Evolutionary conservation across 2,797 vertebrate species (phyloP).

Genomic region (Phoxinus dragarum): DNA sequence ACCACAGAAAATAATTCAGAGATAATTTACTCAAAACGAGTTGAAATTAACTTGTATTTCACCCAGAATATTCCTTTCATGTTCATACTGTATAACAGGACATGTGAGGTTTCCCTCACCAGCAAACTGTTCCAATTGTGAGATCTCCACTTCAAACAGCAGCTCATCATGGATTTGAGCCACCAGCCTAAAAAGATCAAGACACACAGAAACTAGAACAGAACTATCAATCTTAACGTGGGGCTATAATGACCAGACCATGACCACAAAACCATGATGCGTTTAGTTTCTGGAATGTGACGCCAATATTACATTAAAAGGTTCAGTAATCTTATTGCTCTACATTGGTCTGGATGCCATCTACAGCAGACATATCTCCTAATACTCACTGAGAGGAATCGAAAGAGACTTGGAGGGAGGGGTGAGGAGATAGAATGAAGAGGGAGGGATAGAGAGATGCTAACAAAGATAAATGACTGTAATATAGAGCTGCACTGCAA

Average conservation of each 20-base stretch:
- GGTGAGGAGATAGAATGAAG: not conserved
- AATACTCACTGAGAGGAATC: not conserved
- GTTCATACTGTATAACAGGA: constrained; percentile 9
- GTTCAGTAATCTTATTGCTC: constrained; percentile 13
- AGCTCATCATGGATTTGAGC: constrained; percentile 95
- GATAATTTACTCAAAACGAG: not conserved
- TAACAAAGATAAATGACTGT: constrained; percentile 43
- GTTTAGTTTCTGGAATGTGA: constrained; percentile 33
- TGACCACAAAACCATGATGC: constrained; percentile 19
- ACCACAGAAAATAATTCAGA: not conserved
- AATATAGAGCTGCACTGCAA: constrained; percentile 11
- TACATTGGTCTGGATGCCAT: constrained; percentile 19
- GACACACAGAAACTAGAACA: constrained; percentile 24
- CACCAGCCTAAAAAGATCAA: constrained; percentile 78
- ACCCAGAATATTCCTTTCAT: not conserved
- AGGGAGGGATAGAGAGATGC: not conserved
- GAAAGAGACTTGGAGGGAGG: constrained; percentile 1
- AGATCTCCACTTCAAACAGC: constrained; percentile 90
- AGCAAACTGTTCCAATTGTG: constrained; percentile 85
- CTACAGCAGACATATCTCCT: constrained; percentile 16
- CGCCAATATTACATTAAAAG: constrained; percentile 40
- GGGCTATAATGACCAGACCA: constrained; percentile 18
- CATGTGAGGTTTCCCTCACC: constrained; percentile 70
- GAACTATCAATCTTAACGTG: not conserved
- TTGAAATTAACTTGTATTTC: not conserved